These are phyloP conservation scores for Tineola bisselliella DNA, from an alignment of 2,888 invertebrate species.

Conservation along the genomic window DNA sequence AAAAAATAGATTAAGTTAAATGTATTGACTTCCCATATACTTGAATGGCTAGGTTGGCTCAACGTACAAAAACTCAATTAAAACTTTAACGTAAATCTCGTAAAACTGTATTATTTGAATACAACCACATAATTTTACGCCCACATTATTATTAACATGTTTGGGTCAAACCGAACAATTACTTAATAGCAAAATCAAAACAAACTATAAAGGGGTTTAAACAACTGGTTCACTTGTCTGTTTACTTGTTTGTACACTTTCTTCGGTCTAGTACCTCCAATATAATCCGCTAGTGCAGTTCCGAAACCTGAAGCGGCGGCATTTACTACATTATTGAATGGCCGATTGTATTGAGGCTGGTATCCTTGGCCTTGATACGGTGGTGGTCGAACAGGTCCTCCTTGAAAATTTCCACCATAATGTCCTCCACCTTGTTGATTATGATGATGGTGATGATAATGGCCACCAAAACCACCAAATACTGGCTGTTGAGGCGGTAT, in stretches of 20 bases:
- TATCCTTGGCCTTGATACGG: constrained; percentile 14
- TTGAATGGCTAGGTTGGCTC: no score
- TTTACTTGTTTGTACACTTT: constrained; percentile 46
- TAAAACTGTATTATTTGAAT: not conserved
- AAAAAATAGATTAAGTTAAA: no score
- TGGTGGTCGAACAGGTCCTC: constrained; percentile 12
- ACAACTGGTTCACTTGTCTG: constrained; percentile 38
- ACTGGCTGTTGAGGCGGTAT: constrained; percentile 12
- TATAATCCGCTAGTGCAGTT: constrained; percentile 55
- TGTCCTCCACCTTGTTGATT: constrained; percentile 12
- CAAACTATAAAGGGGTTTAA: constrained; percentile 46
- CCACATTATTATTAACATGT: not conserved
- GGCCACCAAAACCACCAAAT: constrained; percentile 4
- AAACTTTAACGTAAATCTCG: not conserved
- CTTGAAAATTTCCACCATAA: constrained; percentile 17
- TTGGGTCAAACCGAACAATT: not conserved
- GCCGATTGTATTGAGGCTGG: constrained; percentile 22
- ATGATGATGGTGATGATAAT: constrained; percentile 14
- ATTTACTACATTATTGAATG: constrained; percentile 42
- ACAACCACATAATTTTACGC: constrained; percentile 10
- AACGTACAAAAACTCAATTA: no score
- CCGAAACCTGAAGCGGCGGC: constrained; percentile 65
- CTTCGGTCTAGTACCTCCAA: constrained; percentile 37
- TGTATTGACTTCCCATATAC: no score
- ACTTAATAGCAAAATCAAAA: constrained; percentile 27